Conservation (phyloP, 2,888 invertebrate species). For the Euproctis similis region DNA sequence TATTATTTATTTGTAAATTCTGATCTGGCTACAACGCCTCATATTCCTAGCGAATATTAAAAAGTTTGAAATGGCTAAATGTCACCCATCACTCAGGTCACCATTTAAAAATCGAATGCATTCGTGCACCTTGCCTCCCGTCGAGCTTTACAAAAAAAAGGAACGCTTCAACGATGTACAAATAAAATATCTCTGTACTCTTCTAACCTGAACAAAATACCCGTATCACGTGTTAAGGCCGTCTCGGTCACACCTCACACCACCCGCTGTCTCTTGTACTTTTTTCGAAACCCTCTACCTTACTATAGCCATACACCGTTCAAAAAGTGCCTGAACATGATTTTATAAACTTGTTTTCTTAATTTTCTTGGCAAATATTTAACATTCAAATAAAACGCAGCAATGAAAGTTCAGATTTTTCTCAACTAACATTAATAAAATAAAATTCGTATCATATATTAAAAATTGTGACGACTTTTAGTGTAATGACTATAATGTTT, state of each 20-base stretch:
- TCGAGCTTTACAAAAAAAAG: slow-evolving; percentile 62
- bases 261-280: slow-evolving; percentile 51
- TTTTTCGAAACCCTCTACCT: slow-evolving; percentile 67
- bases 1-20: too few relatives aligned
- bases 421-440: too few relatives aligned
- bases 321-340: background rate
- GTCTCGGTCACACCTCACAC: slow-evolving; percentile 44
- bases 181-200: slow-evolving; percentile 36
- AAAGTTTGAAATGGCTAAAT: slow-evolving; percentile 28
- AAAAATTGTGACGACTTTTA: background rate
- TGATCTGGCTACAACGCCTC: too few relatives aligned
- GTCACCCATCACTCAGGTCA: slow-evolving; percentile 61
- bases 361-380: too few relatives aligned
- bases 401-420: too few relatives aligned
- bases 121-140: slow-evolving; percentile 68
- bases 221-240: slow-evolving; percentile 18
- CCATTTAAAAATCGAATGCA: slow-evolving; percentile 62
- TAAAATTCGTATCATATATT: background rate
- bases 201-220: slow-evolving; percentile 21
- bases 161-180: slow-evolving; percentile 42
- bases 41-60: slow-evolving; percentile 9
- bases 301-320: slow-evolving; percentile 23
- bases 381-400: too few relatives aligned
- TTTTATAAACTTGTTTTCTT: too few relatives aligned
- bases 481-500: background rate